Evolutionary conservation across 2,888 invertebrate genomes (phyloP).

Genomic region (Leucoma salicis): DNA sequence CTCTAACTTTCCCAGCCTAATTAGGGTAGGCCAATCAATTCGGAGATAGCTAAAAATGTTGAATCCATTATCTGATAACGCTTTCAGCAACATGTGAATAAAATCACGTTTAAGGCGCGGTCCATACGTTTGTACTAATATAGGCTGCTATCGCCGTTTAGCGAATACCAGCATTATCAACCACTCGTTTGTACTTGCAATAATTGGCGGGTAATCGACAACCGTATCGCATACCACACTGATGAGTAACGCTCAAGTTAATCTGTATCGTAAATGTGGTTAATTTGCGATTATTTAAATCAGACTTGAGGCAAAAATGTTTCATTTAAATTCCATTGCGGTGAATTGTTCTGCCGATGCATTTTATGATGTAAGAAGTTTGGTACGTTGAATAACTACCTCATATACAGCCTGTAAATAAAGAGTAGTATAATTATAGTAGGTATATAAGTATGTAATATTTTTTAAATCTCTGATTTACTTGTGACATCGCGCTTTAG

Average conservation of each 20-base stretch:
- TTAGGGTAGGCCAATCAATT: too few relatives aligned
- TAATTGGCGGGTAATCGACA: conserved; percentile 38
- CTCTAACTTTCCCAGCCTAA: too few relatives aligned
- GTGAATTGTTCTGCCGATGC: neutral
- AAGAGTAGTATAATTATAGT: too few relatives aligned
- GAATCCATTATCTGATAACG: neutral
- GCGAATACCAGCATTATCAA: conserved; percentile 37
- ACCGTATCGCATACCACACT: conserved; percentile 35
- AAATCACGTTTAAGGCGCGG: conserved; percentile 20
- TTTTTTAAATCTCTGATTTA: too few relatives aligned
- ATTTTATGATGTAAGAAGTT: neutral
- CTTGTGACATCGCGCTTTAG: too few relatives aligned
- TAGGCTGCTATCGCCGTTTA: conserved; percentile 33
- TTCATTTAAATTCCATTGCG: conserved; percentile 1
- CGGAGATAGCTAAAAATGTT: neutral
- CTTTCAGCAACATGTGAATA: conserved; percentile 11
- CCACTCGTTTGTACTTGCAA: conserved; percentile 32
- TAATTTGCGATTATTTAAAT: conserved; percentile 6
- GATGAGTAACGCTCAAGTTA: conserved; percentile 37
- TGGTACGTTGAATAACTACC: too few relatives aligned
- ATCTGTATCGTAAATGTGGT: conserved; percentile 23
- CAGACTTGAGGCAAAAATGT: conserved; percentile 3
- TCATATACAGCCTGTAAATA: too few relatives aligned
- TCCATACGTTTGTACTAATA: conserved; percentile 22
- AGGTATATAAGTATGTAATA: too few relatives aligned